Evolutionary conservation across 2,113 vertebrate genomes (phyloP).

Genomic region (Pterocles burchelli): DNA sequence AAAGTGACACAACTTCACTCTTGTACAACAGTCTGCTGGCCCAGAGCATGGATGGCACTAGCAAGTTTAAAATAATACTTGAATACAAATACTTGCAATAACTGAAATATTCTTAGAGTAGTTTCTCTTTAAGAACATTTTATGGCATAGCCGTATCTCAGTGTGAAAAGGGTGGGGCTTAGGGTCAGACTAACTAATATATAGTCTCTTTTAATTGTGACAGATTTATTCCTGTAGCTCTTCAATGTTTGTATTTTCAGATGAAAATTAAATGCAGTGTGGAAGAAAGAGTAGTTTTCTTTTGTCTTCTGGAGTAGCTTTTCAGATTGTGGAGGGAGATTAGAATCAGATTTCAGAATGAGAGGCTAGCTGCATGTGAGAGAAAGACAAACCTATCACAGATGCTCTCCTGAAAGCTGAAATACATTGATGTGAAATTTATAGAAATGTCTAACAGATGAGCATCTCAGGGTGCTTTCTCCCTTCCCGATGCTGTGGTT

Average conservation of each 20-base stretch:
- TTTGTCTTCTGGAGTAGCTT: constrained; percentile 33
- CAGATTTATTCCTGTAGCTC: constrained; percentile 42
- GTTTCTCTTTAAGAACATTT: constrained; percentile 1
- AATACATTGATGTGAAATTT: neutral
- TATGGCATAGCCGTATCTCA: neutral
- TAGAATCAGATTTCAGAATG: constrained; percentile 22
- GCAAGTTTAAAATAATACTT: constrained; percentile 12
- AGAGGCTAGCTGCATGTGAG: constrained; percentile 38
- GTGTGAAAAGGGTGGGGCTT: neutral
- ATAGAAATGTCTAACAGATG: neutral
- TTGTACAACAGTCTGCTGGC: neutral
- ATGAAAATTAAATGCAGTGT: neutral
- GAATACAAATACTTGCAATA: neutral
- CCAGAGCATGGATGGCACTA: neutral
- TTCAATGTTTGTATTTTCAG: constrained; percentile 48
- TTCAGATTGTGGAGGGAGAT: constrained; percentile 11
- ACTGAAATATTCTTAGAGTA: neutral
- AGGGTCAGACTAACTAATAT: neutral
- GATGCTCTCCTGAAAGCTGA: neutral
- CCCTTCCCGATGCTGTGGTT: neutral
- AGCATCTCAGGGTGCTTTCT: neutral
- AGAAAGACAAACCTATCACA: constrained; percentile 17
- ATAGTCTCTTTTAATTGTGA: constrained; percentile 35
- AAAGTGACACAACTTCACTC: neutral
- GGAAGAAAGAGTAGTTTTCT: neutral